phyloP scores from a whole-genome alignment of 2,797 vertebrate genomes.

The Takifugu rubripes region DNA sequence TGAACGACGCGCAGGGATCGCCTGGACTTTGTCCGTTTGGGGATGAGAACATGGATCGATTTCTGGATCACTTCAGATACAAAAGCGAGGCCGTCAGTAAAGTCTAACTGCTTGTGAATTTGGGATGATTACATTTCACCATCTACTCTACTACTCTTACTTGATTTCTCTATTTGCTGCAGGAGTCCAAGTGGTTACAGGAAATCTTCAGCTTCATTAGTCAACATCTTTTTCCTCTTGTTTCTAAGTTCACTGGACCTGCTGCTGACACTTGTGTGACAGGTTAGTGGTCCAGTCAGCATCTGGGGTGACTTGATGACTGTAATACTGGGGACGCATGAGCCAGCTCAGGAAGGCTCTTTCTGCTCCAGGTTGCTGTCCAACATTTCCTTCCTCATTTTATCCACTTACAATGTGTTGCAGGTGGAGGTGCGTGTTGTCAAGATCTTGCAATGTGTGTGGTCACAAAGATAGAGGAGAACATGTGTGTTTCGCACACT shows the following conservation, averaged over 20 bases:
- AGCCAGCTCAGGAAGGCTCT: no score
- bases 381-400: neutral
- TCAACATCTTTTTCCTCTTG: constrained; percentile 32
- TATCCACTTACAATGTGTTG: neutral
- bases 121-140: no score
- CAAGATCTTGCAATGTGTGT: constrained; percentile 35
- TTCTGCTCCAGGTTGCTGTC: no score
- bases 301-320: neutral
- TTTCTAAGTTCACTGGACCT: constrained; percentile 12
- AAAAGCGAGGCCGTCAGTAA: constrained; percentile 49
- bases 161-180: neutral
- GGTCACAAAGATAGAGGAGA: constrained; percentile 56
- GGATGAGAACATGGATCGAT: neutral
- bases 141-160: no score
- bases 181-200: constrained; percentile 77
- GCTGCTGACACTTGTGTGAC: neutral
- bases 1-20: constrained; percentile 37
- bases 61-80: constrained; percentile 37
- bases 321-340: no score
- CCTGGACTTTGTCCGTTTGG: neutral
- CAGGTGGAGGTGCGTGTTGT: constrained; percentile 12
- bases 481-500: constrained; percentile 13
- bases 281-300: constrained; percentile 31
- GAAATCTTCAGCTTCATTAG: constrained; percentile 61
- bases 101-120: no score